Conservation (phyloP, 1,140 invertebrate species). For the Gonioctena quinquepunctata region DNA sequence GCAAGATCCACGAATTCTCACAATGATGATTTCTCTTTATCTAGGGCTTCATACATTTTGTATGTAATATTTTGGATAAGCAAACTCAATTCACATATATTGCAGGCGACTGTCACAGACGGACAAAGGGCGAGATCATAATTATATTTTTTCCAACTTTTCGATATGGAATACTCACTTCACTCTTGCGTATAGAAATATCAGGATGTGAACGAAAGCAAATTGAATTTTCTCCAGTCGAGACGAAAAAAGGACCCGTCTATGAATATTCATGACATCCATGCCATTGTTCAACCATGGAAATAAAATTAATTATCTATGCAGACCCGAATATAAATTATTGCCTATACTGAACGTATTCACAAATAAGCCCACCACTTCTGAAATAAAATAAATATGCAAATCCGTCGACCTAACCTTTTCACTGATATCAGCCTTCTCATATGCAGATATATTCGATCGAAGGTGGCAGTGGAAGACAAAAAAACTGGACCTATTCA, state of each 20-base stretch:
- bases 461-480: neutral
- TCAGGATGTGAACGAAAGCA: neutral
- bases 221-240: neutral
- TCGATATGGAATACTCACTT: too few species aligned
- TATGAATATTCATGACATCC: neutral
- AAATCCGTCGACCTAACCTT: neutral
- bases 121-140: too few species aligned
- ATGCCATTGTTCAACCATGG: neutral
- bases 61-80: too few species aligned
- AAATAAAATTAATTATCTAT: constrained; percentile 8
- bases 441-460: constrained; percentile 4
- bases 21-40: too few species aligned
- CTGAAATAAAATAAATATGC: constrained; percentile 2
- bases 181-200: too few species aligned
- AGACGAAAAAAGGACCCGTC: neutral
- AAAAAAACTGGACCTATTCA: neutral
- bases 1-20: too few species aligned
- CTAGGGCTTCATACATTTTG: too few species aligned
- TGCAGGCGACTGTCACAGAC: too few species aligned
- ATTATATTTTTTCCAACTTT: too few species aligned
- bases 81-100: too few species aligned
- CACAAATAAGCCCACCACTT: constrained; percentile 8
- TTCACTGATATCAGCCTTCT: neutral
- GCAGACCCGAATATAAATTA: neutral
- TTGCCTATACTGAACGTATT: neutral